These are phyloP conservation scores for Ctenoplectra terminalis DNA, from an alignment of 1,140 invertebrate genomes.

Conservation along the genomic window DNA sequence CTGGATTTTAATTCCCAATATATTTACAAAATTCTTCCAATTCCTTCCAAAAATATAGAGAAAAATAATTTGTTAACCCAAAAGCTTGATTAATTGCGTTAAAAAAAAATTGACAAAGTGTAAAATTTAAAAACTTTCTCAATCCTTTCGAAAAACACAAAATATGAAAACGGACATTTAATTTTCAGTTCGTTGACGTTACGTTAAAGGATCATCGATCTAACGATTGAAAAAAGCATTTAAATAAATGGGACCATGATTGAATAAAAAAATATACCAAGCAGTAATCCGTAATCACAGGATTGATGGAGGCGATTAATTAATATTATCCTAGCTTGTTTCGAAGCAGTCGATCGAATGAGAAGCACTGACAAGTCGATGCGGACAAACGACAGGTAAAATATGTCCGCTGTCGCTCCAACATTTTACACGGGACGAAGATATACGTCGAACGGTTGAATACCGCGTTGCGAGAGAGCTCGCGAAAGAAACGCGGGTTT, in stretches of 20 bases:
- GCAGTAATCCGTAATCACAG: not conserved
- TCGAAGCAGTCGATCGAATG: constrained; percentile 13
- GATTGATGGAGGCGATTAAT: constrained; percentile 1
- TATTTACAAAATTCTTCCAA: too few species aligned
- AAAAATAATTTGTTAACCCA: too few species aligned
- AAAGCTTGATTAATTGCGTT: too few species aligned
- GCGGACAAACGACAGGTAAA: constrained; percentile 38
- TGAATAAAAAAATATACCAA: not conserved
- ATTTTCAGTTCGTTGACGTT: too few species aligned
- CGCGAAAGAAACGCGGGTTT: constrained; percentile 42
- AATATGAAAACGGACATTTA: too few species aligned
- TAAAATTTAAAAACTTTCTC: too few species aligned
- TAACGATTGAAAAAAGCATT: not conserved
- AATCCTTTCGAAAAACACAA: too few species aligned
- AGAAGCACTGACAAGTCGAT: constrained; percentile 41
- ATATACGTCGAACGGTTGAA: constrained; percentile 35
- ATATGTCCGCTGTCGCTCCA: constrained; percentile 43
- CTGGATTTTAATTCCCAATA: too few species aligned
- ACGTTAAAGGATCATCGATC: too few species aligned
- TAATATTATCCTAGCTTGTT: not conserved
- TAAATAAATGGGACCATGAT: not conserved
- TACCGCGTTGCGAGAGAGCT: constrained; percentile 27
- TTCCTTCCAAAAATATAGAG: too few species aligned
- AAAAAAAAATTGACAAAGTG: too few species aligned
- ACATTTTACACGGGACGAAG: constrained; percentile 48